phyloP scores from a whole-genome alignment of 1,140 invertebrate species.

The Radopholus similis region DNA sequence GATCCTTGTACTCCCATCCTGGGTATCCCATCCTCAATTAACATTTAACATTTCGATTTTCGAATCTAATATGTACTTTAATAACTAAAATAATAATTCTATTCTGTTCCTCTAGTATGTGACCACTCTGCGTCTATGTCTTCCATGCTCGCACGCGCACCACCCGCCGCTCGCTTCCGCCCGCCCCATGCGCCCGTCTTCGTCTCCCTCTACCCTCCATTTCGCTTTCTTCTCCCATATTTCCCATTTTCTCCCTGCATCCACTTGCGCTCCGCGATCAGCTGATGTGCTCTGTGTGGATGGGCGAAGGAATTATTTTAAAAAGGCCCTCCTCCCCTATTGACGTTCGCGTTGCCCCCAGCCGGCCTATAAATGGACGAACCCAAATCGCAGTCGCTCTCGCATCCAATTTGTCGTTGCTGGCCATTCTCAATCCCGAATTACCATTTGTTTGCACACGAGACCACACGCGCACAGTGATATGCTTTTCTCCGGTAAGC shows the following conservation, averaged over 20 bases:
- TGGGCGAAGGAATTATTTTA: not conserved
- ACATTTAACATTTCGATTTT: not conserved
- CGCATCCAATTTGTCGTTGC: not conserved
- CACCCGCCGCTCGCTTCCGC: not conserved
- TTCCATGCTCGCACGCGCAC: not conserved
- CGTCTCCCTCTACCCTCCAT: not conserved
- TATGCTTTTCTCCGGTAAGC: slow-evolving; percentile 1
- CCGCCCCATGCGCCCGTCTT: too few relatives aligned
- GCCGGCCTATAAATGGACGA: not conserved
- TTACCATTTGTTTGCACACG: too few relatives aligned
- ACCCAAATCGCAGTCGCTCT: too few relatives aligned
- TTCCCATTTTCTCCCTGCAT: not conserved
- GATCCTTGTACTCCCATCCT: too few relatives aligned
- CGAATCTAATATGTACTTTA: not conserved
- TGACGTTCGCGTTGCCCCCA: not conserved
- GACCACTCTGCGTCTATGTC: not conserved
- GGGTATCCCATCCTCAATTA: too few relatives aligned
- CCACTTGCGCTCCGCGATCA: not conserved
- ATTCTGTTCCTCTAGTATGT: not conserved
- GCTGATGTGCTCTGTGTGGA: not conserved
- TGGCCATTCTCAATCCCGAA: not conserved
- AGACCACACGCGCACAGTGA: not conserved
- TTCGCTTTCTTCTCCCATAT: not conserved
- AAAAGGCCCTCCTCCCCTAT: not conserved
- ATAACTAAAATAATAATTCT: not conserved